Percentiles rank a stretch among this genome's conserved stretches.
Conservation (phyloP, 64 coral and sea anemone genomes). For the Montipora foliosa region DNA sequence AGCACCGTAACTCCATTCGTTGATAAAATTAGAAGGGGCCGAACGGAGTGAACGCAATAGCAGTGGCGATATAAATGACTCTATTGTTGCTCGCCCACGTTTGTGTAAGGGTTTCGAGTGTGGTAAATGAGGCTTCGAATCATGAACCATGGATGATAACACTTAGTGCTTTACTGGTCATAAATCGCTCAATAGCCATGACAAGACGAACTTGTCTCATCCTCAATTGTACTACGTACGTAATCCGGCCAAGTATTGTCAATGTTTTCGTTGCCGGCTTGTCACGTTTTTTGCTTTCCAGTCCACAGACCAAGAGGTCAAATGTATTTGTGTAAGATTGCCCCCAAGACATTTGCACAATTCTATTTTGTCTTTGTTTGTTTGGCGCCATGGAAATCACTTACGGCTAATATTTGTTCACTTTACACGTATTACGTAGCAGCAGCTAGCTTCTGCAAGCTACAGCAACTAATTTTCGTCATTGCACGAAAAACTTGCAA, state of each 20-base stretch:
- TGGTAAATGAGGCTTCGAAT: not conserved
- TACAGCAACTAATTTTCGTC: not conserved
- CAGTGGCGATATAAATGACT: not conserved
- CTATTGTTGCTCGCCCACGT: not conserved
- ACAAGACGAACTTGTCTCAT: not conserved
- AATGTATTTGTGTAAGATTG: not conserved
- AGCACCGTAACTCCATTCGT: not conserved
- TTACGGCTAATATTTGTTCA: not conserved
- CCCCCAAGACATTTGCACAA: not conserved
- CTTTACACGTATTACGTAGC: not conserved
- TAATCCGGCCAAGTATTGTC: not conserved
- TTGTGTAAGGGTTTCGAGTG: not conserved
- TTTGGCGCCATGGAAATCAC: not conserved
- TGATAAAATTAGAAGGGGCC: not conserved
- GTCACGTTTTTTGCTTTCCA: not conserved
- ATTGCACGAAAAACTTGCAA: not conserved
- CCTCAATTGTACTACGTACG: not conserved
- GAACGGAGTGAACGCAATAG: not conserved
- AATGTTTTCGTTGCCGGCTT: not conserved
- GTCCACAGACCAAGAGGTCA: not conserved
- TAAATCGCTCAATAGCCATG: not conserved
- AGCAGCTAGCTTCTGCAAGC: not conserved
- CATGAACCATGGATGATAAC: not conserved
- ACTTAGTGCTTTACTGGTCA: not conserved
- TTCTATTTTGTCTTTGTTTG: not conserved